These are phyloP conservation scores for Crossaster papposus DNA, from an alignment of 53 echinoderm and acorn worm genomes.

Conservation along the genomic window DNA sequence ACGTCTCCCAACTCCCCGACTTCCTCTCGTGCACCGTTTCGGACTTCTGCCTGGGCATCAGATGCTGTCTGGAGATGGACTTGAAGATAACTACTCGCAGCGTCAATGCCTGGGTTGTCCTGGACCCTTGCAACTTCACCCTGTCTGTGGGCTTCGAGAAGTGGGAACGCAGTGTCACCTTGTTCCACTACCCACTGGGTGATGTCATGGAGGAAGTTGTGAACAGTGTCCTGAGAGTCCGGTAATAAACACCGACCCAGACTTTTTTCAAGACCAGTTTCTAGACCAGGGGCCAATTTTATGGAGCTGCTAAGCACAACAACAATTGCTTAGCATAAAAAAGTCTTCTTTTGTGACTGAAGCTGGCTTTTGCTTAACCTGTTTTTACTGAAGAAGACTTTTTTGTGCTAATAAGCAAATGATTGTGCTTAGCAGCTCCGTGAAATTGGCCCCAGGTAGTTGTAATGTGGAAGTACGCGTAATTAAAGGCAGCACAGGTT, in stretches of 20 bases:
- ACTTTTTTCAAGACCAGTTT: not conserved
- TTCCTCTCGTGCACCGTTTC: slow-evolving; percentile 43
- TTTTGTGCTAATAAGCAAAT: too few relatives aligned
- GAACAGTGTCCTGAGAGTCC: slow-evolving; percentile 30
- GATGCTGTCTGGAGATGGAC: slow-evolving; percentile 53
- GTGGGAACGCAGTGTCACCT: slow-evolving; percentile 30
- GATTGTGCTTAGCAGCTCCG: too few relatives aligned
- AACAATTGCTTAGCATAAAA: too few relatives aligned
- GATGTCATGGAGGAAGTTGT: slow-evolving; percentile 43
- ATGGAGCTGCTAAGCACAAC: too few relatives aligned
- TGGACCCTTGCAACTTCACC: slow-evolving; percentile 56
- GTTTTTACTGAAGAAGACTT: too few relatives aligned
- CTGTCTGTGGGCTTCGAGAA: slow-evolving; percentile 59
- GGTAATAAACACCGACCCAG: not conserved
- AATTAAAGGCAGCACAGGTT: too few relatives aligned
- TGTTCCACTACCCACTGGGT: slow-evolving; percentile 53
- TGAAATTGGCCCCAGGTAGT: too few relatives aligned
- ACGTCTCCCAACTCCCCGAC: slow-evolving; percentile 26
- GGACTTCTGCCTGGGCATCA: slow-evolving; percentile 51
- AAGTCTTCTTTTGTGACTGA: too few relatives aligned
- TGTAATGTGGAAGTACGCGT: too few relatives aligned
- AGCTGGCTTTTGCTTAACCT: too few relatives aligned
- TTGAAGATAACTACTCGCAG: slow-evolving; percentile 46
- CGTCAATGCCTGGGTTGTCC: slow-evolving; percentile 41
- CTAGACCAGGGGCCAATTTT: too few relatives aligned